These are phyloP conservation scores for Caenorhabditis latens DNA, from an alignment of 1,140 invertebrate genomes.

Conservation along the genomic window DNA sequence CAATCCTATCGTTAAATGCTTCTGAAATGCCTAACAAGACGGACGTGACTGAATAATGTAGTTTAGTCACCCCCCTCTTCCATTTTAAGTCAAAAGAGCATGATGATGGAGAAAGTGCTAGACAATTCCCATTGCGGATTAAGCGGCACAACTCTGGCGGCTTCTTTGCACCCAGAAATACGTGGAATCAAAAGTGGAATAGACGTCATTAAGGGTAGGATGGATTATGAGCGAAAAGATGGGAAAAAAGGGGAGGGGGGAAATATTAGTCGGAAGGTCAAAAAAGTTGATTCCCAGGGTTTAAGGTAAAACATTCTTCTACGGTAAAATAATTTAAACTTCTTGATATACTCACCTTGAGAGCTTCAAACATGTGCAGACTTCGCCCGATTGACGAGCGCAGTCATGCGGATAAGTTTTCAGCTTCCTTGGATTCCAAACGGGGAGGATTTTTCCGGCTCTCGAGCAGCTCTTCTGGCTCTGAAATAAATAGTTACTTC, in stretches of 20 bases:
- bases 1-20: conserved; percentile 47
- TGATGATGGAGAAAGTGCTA: conserved; percentile 21
- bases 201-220: conserved; percentile 25
- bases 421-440: conserved; percentile 36
- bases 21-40: not conserved
- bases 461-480: not conserved
- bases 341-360: conserved; percentile 23
- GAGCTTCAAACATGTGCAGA: conserved; percentile 56
- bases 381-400: conserved; percentile 51
- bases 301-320: too few species aligned
- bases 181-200: conserved; percentile 35
- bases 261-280: not conserved
- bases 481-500: conserved; percentile 15
- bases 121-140: conserved; percentile 52
- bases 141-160: conserved; percentile 6
- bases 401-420: conserved; percentile 48
- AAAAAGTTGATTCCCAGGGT: not conserved
- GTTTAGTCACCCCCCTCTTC: not conserved
- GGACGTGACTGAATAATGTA: conserved; percentile 51
- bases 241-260: not conserved
- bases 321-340: too few species aligned
- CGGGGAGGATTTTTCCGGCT: conserved; percentile 1
- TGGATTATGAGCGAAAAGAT: not conserved
- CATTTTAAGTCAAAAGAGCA: conserved; percentile 27
- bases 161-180: conserved; percentile 36